Base-by-base conservation (phyloP, 2,888 invertebrate species). In the Mesoligia furuncula region DNA sequence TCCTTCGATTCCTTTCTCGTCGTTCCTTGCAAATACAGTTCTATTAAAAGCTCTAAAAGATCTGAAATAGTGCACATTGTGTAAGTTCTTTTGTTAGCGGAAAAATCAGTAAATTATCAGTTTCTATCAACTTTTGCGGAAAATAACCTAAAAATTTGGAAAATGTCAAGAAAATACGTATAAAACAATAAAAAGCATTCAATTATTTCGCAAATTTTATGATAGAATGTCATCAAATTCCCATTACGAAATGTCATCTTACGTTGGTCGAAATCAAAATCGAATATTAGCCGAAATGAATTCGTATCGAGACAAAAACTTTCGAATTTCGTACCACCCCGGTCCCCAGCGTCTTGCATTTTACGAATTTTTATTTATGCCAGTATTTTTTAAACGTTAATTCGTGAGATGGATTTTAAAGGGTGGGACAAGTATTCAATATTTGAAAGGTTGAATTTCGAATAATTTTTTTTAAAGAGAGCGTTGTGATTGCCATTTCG, bases 351-450 rank as follows among this genome's bases (percentile, higher is more conserved):
- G 92, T 88, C 90, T 87, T 81, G 89, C 88, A 88, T 94, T 93
- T 94, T 92, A 90, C 89, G 92, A 91, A 88, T 93, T 91, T 90
- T 90, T 91, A 90, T 94, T 93, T 92, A 91, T 92, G 91, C 92
- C 90, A 93, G 89, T 90, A 93, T 95, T 94, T 93, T 92, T 85
- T 92, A 85, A 93, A 93, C 91, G 93, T 91, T 94, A 95, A 95
- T 95, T 93, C 93, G 83, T 90, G 90, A 93, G 92, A 95, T 96
- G 95, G 93, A 93, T 95, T 95, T 93, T 88, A 89, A 79, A 81
- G 87, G 88, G 85, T 77, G 88, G 86, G 67, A 69, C 67, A 81
- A 62, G 65, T 48, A 73, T 74, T 83, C 79, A 79, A 87, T 88
- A 87, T 90, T 87, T 86, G 87, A 83, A 85, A 87, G 83, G 86